A percentile compares a stretch with the other conserved stretches of the same genome.
Conservation (phyloP, 2,888 invertebrate species). For the Cosmorhoe ocellata region DNA sequence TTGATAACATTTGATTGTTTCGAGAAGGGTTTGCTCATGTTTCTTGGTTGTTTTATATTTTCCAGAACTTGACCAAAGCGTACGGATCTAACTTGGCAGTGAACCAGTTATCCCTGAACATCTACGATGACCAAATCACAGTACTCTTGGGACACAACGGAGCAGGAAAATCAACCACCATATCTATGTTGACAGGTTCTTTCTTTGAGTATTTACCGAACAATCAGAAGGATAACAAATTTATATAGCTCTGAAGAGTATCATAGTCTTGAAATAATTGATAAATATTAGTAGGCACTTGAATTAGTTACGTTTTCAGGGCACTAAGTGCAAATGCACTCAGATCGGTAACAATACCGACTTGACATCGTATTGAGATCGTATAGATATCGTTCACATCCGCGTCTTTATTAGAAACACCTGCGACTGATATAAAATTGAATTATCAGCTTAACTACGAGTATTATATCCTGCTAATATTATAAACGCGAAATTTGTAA, state of each 20-base stretch:
- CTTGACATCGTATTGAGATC: background rate
- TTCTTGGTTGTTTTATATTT: constrained; percentile 33
- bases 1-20: no score
- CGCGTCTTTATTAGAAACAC: background rate
- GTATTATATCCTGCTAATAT: no score
- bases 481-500: no score
- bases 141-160: constrained; percentile 88
- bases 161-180: constrained; percentile 96
- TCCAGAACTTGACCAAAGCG: constrained; percentile 84
- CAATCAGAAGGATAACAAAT: constrained; percentile 1
- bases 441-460: no score
- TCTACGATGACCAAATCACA: constrained; percentile 95
- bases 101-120: constrained; percentile 87
- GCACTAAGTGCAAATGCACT: constrained; percentile 20
- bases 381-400: background rate
- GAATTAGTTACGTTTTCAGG: constrained; percentile 4
- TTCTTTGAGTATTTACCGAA: constrained; percentile 5
- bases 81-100: constrained; percentile 84
- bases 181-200: constrained; percentile 93
- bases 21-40: no score
- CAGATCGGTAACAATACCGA: background rate
- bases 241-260: constrained; percentile 8
- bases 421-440: no score
- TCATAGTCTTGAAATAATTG: constrained; percentile 15
- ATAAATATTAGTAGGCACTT: constrained; percentile 6